Percentiles rank a stretch among this genome's conserved stretches.
phyloP scores from a whole-genome alignment of 2,888 invertebrate genomes.

The Automeris io region DNA sequence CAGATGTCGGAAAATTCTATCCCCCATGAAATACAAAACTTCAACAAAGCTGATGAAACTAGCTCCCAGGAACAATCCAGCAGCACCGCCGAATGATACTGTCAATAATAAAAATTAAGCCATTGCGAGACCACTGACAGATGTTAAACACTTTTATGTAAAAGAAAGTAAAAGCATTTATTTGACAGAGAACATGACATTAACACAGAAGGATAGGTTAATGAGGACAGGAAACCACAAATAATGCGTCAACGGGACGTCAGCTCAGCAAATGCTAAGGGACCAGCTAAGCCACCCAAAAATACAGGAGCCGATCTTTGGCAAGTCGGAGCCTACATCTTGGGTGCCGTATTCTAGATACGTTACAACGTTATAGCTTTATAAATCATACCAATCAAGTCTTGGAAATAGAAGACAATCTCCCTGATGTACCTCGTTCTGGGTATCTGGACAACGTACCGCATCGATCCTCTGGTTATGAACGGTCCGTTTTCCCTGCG shows the following conservation, averaged over 20 bases:
- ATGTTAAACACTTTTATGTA: no score
- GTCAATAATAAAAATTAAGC: conserved; percentile 3
- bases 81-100: conserved; percentile 81
- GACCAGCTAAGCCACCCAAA: no score
- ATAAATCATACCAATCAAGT: conserved; percentile 69
- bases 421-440: conserved; percentile 77
- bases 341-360: no score
- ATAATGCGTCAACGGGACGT: no score
- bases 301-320: no score
- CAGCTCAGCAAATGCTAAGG: no score
- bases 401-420: conserved; percentile 80
- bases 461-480: conserved; percentile 55
- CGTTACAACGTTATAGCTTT: background rate
- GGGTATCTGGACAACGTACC: conserved; percentile 70
- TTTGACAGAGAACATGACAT: no score
- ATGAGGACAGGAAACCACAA: no score
- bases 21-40: conserved; percentile 65
- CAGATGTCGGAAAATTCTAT: conserved; percentile 10
- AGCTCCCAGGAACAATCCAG: conserved; percentile 79
- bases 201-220: no score
- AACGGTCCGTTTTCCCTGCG: conserved; percentile 46
- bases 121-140: no score
- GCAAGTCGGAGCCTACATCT: no score
- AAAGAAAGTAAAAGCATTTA: no score
- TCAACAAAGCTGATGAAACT: conserved; percentile 80